Conservation (phyloP, 2,797 vertebrate genomes). For the Anableps anableps region DNA sequence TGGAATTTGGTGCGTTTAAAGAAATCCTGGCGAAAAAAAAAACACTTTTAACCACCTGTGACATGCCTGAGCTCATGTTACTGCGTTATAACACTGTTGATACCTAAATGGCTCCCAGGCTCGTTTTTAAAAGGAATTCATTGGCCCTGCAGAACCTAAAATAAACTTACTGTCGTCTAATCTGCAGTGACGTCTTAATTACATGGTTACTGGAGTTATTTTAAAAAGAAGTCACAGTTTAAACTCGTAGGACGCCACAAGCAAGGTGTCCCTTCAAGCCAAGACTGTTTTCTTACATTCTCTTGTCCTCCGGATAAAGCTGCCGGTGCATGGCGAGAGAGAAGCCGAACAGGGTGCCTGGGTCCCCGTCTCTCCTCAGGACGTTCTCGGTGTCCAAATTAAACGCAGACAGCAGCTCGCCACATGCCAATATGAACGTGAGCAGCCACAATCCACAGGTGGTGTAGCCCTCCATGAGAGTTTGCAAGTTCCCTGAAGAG, state of each 20-base stretch:
- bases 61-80: slow-evolving; percentile 46
- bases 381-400: slow-evolving; percentile 87
- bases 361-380: slow-evolving; percentile 80
- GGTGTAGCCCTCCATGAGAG: slow-evolving; percentile 51
- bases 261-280: background rate
- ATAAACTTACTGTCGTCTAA: background rate
- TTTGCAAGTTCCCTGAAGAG: background rate
- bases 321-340: slow-evolving; percentile 81
- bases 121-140: background rate
- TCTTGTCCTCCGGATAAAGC: slow-evolving; percentile 80
- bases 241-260: background rate
- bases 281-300: slow-evolving; percentile 82
- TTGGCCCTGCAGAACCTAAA: background rate
- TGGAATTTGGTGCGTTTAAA: background rate
- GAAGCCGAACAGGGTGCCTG: slow-evolving; percentile 86
- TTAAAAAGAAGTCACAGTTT: background rate
- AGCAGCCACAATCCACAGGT: slow-evolving; percentile 56
- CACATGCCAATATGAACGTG: slow-evolving; percentile 53
- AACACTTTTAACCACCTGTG: slow-evolving; percentile 29
- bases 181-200: slow-evolving; percentile 19
- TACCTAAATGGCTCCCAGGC: background rate
- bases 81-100: background rate
- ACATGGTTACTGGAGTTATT: slow-evolving; percentile 13
- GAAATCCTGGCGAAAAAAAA: background rate
- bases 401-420: slow-evolving; percentile 76